These are phyloP conservation scores for Micropoecilia bifurca DNA, from an alignment of 2,797 vertebrate genomes.

Conservation along the genomic window DNA sequence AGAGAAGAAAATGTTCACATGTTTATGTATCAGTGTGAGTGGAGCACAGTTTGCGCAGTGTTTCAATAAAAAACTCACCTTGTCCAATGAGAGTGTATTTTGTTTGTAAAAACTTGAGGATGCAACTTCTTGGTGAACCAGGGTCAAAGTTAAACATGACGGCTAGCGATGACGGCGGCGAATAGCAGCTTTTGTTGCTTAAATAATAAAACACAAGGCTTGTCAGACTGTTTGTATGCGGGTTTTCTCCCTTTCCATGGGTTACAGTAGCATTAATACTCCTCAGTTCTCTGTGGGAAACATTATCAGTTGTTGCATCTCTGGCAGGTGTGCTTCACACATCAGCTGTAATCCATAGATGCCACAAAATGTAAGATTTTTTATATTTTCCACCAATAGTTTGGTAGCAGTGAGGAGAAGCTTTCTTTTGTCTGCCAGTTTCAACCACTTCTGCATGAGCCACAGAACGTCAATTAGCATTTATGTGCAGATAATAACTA, in stretches of 20 bases:
- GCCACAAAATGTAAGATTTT: slow-evolving; percentile 6
- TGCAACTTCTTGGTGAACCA: slow-evolving; percentile 29
- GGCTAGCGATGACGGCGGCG: slow-evolving; percentile 10
- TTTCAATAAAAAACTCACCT: slow-evolving; percentile 56
- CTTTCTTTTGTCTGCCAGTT: slow-evolving; percentile 7
- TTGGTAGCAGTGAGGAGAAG: background rate
- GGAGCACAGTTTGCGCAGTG: slow-evolving; percentile 39
- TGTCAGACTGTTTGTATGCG: slow-evolving; percentile 18
- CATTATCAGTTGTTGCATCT: slow-evolving; percentile 7
- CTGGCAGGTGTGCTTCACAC: background rate
- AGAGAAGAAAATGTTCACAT: slow-evolving; percentile 33
- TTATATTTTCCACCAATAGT: background rate
- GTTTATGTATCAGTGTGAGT: background rate
- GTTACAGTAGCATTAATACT: background rate
- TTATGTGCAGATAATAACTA: background rate
- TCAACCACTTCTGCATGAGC: background rate
- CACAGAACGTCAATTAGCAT: slow-evolving; percentile 17
- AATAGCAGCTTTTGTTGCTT: slow-evolving; percentile 25
- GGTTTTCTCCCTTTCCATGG: background rate
- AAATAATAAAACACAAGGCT: slow-evolving; percentile 42
- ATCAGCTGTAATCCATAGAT: background rate
- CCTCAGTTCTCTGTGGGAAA: background rate
- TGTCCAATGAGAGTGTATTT: slow-evolving; percentile 31
- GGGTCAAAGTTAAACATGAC: slow-evolving; percentile 47
- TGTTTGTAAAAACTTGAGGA: slow-evolving; percentile 64